Conservation (phyloP, 2,797 vertebrate species). For the Pygocentrus nattereri region DNA sequence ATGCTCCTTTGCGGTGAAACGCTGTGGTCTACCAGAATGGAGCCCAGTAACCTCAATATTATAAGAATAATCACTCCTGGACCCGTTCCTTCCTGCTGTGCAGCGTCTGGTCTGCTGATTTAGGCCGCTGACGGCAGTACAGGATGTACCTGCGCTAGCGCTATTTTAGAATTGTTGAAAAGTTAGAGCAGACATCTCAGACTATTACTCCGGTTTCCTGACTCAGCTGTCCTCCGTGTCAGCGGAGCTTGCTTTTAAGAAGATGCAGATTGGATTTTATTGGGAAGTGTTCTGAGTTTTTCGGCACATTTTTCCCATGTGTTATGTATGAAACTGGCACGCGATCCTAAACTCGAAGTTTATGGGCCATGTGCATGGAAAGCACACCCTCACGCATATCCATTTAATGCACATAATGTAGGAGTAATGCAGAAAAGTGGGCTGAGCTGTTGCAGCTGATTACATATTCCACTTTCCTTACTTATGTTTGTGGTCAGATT, state of each 20-base stretch:
- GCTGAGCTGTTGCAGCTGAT: too few species aligned
- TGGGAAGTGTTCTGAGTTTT: neutral
- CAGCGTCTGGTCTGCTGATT: neutral
- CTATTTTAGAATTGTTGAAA: neutral
- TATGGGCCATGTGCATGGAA: too few species aligned
- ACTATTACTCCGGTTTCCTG: neutral
- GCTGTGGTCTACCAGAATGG: neutral
- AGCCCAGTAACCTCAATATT: neutral
- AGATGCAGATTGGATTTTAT: neutral
- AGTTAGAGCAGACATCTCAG: neutral
- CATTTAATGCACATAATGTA: too few species aligned
- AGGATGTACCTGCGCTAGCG: neutral
- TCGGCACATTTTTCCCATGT: too few species aligned
- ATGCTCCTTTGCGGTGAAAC: neutral
- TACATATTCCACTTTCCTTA: too few species aligned
- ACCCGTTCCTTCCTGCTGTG: neutral
- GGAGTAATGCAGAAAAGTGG: too few species aligned
- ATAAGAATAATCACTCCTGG: constrained; percentile 10
- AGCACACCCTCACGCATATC: too few species aligned
- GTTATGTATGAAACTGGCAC: too few species aligned
- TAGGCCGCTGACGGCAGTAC: neutral
- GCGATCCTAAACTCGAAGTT: too few species aligned
- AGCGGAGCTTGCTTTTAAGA: neutral
- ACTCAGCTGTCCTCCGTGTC: neutral
- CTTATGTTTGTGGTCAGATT: too few species aligned